Percentiles rank a stretch among this genome's conserved stretches.
phyloP scores from a whole-genome alignment of 2,797 vertebrate genomes.

The Channallabes apus region DNA sequence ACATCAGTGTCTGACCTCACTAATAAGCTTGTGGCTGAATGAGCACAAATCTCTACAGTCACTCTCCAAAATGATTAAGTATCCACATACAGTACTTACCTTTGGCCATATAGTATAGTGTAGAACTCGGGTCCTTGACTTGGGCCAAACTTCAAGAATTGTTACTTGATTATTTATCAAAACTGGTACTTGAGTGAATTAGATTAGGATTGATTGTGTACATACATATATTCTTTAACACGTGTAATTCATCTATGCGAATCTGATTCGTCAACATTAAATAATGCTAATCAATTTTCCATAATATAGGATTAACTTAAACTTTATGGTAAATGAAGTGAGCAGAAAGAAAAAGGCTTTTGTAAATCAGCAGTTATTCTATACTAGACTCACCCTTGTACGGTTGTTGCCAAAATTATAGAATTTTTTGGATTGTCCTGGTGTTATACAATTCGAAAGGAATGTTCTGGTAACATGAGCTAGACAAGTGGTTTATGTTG shows the following conservation, averaged over 20 bases:
- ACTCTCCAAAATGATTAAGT: background rate
- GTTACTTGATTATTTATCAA: background rate
- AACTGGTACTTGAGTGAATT: background rate
- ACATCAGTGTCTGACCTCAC: background rate
- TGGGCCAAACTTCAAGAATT: background rate
- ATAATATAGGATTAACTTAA: background rate
- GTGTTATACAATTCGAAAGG: background rate
- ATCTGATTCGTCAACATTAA: background rate
- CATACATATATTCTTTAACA: background rate
- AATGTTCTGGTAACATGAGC: slow-evolving; percentile 8
- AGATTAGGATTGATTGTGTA: background rate
- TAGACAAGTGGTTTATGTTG: slow-evolving; percentile 1
- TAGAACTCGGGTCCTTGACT: background rate
- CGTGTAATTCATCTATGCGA: background rate
- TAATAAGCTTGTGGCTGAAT: background rate
- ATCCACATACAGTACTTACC: too few species aligned
- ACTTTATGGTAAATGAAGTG: background rate
- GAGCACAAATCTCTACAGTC: background rate
- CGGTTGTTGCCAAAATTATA: background rate
- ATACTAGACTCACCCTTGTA: background rate
- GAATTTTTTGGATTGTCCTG: background rate
- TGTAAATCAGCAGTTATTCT: background rate
- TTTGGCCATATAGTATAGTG: background rate
- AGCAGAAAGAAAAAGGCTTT: background rate
- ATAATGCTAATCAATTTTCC: background rate